Evolutionary conservation across 2,888 invertebrate genomes (phyloP), one percentile per base, ranked within the genome.

Genomic region (Oconnorella tubifera): DNA sequence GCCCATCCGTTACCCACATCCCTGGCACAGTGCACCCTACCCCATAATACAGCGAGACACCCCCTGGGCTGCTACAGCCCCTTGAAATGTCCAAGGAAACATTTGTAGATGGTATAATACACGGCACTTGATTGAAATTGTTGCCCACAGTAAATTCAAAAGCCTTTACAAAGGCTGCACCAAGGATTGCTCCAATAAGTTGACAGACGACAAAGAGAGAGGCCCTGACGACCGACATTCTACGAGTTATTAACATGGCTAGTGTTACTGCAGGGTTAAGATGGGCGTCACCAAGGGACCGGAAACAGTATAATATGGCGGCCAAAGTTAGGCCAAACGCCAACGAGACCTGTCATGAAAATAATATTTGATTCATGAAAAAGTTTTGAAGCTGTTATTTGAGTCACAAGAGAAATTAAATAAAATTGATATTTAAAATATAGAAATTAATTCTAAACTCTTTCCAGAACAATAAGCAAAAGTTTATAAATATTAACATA

Each of bases 211-310:
- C 29, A 59, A 55, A 67, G 33, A 67, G 62, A 23, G 56, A 33
- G 0, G 58, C 56, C 33, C 62, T 33, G 29, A 62, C 19, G 56
- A 67, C 48, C 62, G 64, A 59, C 27, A 40, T 50, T 10, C 64
- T 33, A 3, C 64, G 40, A 1, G 67, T 67, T 23, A 57, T 57
- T 62, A 65, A 28, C 32, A 62, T 27, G n/a, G 67, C 64, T 14
- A 62, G 19, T 2, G 82, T 80, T 2, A 83, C 76, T 1, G 82
- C 80, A 0, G 82, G 81, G 63, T 81, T 82, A 70, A 83, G 75
- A 67, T 82, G 81, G 2, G 77, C 78, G 14, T 82, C 80, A 64
- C 79, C 48, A 23, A 61, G 14, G 2, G 32, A 29, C 1, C 65
- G 81, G 40, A 80, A 73, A 66, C 79, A 79, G 64, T 78, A 80